Percentiles rank a stretch among this genome's conserved stretches.
Conservation (phyloP, 2,888 invertebrate genomes). For the Galerucella nymphaeae region DNA sequence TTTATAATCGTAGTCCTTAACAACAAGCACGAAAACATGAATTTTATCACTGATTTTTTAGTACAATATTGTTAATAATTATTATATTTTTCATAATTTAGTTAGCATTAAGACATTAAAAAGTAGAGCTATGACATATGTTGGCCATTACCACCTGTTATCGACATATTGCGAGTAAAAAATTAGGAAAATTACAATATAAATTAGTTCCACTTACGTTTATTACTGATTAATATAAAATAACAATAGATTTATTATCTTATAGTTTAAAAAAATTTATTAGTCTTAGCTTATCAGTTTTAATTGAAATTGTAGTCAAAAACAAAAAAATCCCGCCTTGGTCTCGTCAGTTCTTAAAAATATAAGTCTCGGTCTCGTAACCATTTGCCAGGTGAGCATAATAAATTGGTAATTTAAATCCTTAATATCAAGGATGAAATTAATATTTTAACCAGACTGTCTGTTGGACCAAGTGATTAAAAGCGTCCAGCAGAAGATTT, state of each 20-base stretch:
- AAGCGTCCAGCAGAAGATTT: neutral
- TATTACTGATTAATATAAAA: neutral
- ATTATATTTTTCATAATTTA: neutral
- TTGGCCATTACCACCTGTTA: neutral
- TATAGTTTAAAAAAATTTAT: neutral
- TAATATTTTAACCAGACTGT: neutral
- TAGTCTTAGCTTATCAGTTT: conserved; percentile 1
- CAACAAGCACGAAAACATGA: neutral
- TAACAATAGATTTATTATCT: neutral
- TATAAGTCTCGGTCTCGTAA: too few relatives aligned
- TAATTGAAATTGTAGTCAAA: neutral
- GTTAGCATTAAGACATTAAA: neutral
- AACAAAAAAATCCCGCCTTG: too few relatives aligned
- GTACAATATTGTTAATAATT: neutral
- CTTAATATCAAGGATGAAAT: neutral
- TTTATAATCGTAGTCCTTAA: neutral
- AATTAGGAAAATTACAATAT: neutral
- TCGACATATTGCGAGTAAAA: neutral
- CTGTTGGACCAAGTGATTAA: conserved; percentile 1
- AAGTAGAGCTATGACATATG: neutral
- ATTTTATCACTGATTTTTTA: neutral
- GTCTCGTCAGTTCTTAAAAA: too few relatives aligned
- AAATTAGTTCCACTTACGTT: neutral
- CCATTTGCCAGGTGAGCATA: too few relatives aligned
- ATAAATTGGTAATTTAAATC: too few relatives aligned